Base-by-base conservation (phyloP, 2,888 invertebrate species). In the Dynastes hyllus region DNA sequence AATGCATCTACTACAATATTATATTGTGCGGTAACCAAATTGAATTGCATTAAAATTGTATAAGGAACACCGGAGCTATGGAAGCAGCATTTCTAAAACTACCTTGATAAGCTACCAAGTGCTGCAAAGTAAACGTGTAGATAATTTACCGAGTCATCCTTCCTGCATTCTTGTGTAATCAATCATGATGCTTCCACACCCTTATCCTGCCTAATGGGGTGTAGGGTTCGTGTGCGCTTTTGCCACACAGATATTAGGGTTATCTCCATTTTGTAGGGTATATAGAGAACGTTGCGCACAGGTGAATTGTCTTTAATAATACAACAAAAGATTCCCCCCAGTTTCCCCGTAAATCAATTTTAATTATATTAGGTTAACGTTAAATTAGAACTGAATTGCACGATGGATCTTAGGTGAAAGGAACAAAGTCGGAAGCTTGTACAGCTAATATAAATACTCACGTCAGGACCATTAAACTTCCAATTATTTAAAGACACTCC, bases 111-210 rank as follows among this genome's bases (percentile, higher is more conserved):
- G 6, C 66, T 66, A 40, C 27, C 37, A 66, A 45, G 45, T 58
- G 53, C 5, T n/a, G n/a, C 16, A n/a, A 53, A 53, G n/a, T 53
- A 67, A 67, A 40, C 40, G 40, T 67, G 29, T 27, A 9, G 6
- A 22, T 69, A 69, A 69, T 69, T 27, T 69, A 50, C 45, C 22
- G 6, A 69, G 69, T 51, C 29, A 29, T 69, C 51, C 51, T 27
- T 40, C 51, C 63, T 29, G 27, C 29, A 51, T 69, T 45, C 69
- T 69, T 69, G 51, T n/a, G 69, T 51, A 69, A 69, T 69, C 69
- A 69, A 69, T 69, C 69, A 69, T 69, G 55, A 58, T 22, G 55
- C 16, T 8, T 51, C 69, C 69, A 13, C 51, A 40, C 51, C 29
- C 32, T 69, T 29, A 69, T 51, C 8, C 63, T 13, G 9, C 13